These are phyloP conservation scores for Metopia argyrocephala DNA, from an alignment of 2,888 invertebrate species.

Conservation along the genomic window DNA sequence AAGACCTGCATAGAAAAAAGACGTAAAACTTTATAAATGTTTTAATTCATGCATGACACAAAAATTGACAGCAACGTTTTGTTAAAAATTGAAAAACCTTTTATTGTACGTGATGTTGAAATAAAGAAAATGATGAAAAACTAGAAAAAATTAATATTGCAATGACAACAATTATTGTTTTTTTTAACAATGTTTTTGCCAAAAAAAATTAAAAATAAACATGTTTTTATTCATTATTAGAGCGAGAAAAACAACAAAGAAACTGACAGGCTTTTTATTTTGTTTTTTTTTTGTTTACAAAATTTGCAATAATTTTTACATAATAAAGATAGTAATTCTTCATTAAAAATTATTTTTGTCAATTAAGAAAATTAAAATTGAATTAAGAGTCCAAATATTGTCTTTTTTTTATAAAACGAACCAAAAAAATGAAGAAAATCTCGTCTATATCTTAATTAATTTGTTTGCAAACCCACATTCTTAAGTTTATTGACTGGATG, in stretches of 20 bases:
- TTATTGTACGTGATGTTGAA: conserved; percentile 25
- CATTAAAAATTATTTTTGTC: background rate
- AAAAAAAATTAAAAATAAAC: no score
- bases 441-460: conserved; percentile 18
- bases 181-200: background rate
- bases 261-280: background rate
- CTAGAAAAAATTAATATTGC: conserved; percentile 10
- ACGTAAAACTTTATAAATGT: conserved; percentile 26
- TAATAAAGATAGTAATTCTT: conserved; percentile 5
- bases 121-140: conserved; percentile 28
- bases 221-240: conserved; percentile 46
- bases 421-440: background rate
- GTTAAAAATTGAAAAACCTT: background rate
- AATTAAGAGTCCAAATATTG: no score
- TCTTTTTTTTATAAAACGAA: background rate
- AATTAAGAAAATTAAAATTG: background rate
- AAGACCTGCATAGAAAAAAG: background rate
- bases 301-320: background rate
- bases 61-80: conserved; percentile 44
- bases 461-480: conserved; percentile 13
- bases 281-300: background rate
- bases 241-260: conserved; percentile 30
- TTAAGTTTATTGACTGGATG: conserved; percentile 12
- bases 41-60: conserved; percentile 49
- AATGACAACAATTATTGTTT: background rate